Percentiles rank a stretch among this genome's conserved stretches.
Evolutionary conservation across 2,113 vertebrate species (phyloP).

Genomic region (Ailuropoda melanoleuca): DNA sequence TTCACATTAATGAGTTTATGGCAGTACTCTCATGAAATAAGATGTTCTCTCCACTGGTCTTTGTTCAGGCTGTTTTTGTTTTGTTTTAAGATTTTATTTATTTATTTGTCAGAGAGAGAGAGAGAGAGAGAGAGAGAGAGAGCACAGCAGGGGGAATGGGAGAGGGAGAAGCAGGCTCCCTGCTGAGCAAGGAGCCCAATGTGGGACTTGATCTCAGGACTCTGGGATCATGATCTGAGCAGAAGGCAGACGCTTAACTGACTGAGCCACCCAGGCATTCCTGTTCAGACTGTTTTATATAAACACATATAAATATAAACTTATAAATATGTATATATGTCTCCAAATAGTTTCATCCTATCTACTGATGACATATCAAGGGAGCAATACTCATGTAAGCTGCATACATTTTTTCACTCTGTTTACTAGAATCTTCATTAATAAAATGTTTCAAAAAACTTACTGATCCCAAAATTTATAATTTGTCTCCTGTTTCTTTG

Average conservation of each 20-base stretch:
- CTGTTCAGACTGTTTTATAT: background rate
- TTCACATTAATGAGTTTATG: background rate
- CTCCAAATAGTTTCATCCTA: background rate
- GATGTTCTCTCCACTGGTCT: background rate
- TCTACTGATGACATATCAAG: background rate
- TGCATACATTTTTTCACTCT: background rate
- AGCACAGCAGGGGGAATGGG: background rate
- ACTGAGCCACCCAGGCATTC: background rate
- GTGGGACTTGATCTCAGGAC: background rate
- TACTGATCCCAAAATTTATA: background rate
- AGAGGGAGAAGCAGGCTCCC: background rate
- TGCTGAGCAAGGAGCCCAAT: background rate
- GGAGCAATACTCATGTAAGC: background rate
- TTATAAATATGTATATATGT: background rate
- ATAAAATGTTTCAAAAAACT: background rate
- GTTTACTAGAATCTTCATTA: background rate
- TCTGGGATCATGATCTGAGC: background rate
- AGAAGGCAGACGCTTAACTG: background rate
- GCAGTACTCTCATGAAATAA: background rate
- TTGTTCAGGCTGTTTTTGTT: background rate
- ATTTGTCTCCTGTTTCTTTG: background rate
- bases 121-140: too few species aligned
- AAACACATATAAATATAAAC: background rate
- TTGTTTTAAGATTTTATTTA: background rate
- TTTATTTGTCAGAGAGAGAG: background rate